phyloP scores from a whole-genome alignment of 2,888 invertebrate genomes.

The Hypomecis punctinalis region DNA sequence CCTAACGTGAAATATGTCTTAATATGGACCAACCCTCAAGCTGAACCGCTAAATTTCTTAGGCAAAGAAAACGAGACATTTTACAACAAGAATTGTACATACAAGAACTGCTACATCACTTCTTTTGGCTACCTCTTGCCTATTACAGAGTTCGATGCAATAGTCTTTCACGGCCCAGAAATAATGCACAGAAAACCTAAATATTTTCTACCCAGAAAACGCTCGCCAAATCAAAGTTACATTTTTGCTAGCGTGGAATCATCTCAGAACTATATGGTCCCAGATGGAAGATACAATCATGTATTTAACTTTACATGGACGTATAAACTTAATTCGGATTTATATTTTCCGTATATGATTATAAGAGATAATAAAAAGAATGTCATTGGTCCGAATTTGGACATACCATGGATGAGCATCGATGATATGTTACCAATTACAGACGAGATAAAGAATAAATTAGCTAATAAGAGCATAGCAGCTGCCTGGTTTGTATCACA shows the following conservation, averaged over 20 bases:
- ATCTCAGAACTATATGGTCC: slow-evolving; percentile 57
- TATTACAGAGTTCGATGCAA: slow-evolving; percentile 52
- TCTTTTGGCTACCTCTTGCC: slow-evolving; percentile 46
- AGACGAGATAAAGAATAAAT: slow-evolving; percentile 26
- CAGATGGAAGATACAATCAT: slow-evolving; percentile 48
- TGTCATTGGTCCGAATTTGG: slow-evolving; percentile 52
- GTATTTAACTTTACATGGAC: slow-evolving; percentile 70
- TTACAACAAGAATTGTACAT: slow-evolving; percentile 53
- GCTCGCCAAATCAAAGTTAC: slow-evolving; percentile 60
- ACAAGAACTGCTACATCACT: slow-evolving; percentile 65
- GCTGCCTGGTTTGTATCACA: slow-evolving; percentile 66
- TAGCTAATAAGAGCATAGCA: slow-evolving; percentile 31
- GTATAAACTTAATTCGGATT: slow-evolving; percentile 58
- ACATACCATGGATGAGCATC: slow-evolving; percentile 52
- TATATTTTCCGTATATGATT: slow-evolving; percentile 58
- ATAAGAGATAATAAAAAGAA: slow-evolving; percentile 50
- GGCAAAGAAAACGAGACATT: slow-evolving; percentile 55
- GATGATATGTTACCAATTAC: slow-evolving; percentile 53
- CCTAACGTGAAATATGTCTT: slow-evolving; percentile 21
- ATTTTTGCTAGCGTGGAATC: slow-evolving; percentile 62
- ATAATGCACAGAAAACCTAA: slow-evolving; percentile 26
- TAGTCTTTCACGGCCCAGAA: slow-evolving; percentile 62
- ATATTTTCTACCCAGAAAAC: slow-evolving; percentile 47
- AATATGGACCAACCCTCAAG: slow-evolving; percentile 55
- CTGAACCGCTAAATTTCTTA: slow-evolving; percentile 51